Evolutionary conservation across 2,797 vertebrate species (phyloP).

Genomic region (Muscicapa comitata): DNA sequence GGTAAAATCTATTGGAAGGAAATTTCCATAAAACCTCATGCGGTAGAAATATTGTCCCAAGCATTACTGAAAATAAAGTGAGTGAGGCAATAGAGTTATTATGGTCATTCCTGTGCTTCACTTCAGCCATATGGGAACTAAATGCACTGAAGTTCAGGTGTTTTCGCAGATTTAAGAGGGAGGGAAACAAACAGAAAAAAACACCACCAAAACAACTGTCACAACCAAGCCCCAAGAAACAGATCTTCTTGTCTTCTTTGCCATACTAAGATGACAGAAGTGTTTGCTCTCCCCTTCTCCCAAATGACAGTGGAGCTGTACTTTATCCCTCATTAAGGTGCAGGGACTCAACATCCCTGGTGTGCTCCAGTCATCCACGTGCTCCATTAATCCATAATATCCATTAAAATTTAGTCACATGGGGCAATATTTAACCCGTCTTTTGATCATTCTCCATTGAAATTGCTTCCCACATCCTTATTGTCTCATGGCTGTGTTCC

Average conservation of each 20-base stretch:
- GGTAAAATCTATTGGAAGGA: background rate
- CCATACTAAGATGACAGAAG: background rate
- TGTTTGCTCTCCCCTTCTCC: background rate
- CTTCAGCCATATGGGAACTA: background rate
- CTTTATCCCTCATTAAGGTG: background rate
- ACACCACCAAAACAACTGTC: accelerated
- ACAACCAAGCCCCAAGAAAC: background rate
- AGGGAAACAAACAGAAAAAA: background rate
- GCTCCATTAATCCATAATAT: background rate
- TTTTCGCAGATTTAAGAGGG: background rate
- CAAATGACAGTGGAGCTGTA: background rate
- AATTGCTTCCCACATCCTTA: background rate
- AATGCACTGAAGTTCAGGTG: background rate
- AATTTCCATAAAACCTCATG: background rate
- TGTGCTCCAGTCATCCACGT: background rate
- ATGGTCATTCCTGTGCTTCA: background rate
- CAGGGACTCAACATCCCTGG: background rate
- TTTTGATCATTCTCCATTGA: background rate
- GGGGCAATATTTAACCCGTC: background rate
- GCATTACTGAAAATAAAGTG: background rate
- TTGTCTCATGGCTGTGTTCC: background rate
- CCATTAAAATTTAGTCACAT: background rate
- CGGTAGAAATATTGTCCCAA: background rate
- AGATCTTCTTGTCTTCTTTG: background rate
- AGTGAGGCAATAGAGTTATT: background rate